Conservation (phyloP, 2,113 vertebrate genomes). For the Charina bottae region DNA sequence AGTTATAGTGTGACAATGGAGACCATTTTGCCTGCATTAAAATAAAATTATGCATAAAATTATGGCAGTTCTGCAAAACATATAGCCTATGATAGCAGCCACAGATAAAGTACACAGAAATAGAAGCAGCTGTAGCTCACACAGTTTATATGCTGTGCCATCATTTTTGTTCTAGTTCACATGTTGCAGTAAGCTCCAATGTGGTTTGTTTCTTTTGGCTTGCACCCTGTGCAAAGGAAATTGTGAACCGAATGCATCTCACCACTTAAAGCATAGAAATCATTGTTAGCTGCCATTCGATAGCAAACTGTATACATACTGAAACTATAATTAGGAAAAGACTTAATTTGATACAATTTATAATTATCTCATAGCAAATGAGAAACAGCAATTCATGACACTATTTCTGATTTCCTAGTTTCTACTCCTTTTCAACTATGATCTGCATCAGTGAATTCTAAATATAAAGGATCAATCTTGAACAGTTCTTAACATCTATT, state of each 20-base stretch:
- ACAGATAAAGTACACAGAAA: neutral
- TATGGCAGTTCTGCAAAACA: neutral
- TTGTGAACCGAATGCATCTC: neutral
- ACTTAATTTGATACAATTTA: neutral
- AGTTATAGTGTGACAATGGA: neutral
- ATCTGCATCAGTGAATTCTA: constrained; percentile 5
- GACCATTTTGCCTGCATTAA: neutral
- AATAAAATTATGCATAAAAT: neutral
- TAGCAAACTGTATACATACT: constrained; percentile 24
- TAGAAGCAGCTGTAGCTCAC: neutral
- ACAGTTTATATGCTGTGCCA: neutral
- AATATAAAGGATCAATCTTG: constrained; percentile 17
- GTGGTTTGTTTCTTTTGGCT: neutral
- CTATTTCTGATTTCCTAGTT: neutral
- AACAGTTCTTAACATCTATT: constrained; percentile 25
- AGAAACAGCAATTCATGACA: neutral
- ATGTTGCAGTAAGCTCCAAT: neutral
- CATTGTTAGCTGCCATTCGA: constrained; percentile 19
- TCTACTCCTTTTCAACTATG: neutral
- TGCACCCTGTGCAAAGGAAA: neutral
- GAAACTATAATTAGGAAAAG: constrained; percentile 16
- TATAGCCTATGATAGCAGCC: neutral
- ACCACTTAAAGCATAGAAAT: neutral
- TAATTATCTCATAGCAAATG: neutral
- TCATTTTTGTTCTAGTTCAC: neutral